phyloP scores from a whole-genome alignment of 2,113 vertebrate genomes.

The Cyanocitta stelleri region DNA sequence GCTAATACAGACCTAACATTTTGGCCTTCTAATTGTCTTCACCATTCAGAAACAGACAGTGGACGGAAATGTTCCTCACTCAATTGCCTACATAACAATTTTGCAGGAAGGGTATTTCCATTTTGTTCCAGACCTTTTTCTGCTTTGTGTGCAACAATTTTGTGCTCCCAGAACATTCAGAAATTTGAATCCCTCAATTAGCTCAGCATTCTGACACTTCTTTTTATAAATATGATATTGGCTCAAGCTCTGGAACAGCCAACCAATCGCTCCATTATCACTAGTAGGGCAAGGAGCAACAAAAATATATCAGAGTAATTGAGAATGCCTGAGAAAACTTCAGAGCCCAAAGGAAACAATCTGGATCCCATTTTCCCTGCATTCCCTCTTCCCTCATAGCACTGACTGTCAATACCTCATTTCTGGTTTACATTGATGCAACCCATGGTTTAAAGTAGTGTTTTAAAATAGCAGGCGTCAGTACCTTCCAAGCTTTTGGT shows the following conservation, averaged over 20 bases:
- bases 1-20: conserved; percentile 14
- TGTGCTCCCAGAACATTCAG: conserved; percentile 2
- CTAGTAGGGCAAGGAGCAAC: conserved; percentile 19
- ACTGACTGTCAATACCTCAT: not conserved
- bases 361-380: not conserved
- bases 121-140: not conserved
- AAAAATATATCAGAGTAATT: not conserved
- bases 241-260: not conserved
- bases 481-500: not conserved
- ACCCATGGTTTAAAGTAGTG: not conserved
- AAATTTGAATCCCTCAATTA: conserved; percentile 20
- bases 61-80: not conserved
- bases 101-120: not conserved
- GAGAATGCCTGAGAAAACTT: conserved; percentile 2
- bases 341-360: not conserved
- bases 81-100: not conserved
- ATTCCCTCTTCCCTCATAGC: not conserved
- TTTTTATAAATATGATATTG: conserved; percentile 7
- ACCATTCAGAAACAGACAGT: not conserved
- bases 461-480: not conserved
- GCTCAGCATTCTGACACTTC: not conserved
- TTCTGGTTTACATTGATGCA: not conserved
- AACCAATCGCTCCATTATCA: conserved; percentile 26
- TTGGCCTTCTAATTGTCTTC: conserved; percentile 11
- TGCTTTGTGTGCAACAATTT: conserved; percentile 17